Evolutionary conservation across 1,140 invertebrate species (phyloP).

Genomic region (Coelopa frigida): DNA sequence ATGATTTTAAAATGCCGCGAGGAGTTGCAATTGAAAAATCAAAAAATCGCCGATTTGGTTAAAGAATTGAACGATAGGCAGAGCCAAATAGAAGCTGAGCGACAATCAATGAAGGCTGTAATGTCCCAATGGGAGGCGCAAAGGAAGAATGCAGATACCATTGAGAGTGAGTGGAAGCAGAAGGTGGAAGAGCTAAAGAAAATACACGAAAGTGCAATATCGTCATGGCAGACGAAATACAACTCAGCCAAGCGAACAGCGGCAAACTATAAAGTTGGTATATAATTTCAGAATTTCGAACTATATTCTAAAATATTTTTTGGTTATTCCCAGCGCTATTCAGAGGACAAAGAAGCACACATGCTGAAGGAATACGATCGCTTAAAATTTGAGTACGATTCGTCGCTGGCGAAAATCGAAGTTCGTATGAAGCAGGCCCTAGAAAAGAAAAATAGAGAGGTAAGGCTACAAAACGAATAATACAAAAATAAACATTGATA

Average conservation of each 20-base stretch:
- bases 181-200: conserved; percentile 24
- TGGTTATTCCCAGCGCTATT: conserved; percentile 19
- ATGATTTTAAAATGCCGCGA: conserved; percentile 24
- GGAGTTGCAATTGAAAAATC: conserved; percentile 28
- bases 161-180: conserved; percentile 28
- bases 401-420: conserved; percentile 33
- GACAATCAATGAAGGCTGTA: conserved; percentile 36
- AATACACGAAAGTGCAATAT: conserved; percentile 30
- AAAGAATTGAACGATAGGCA: conserved; percentile 32
- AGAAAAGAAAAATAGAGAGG: conserved; percentile 23
- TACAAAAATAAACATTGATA: background rate
- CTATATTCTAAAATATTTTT: background rate
- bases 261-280: conserved; percentile 49
- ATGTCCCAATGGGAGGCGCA: conserved; percentile 41
- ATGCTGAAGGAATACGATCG: conserved; percentile 38
- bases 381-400: conserved; percentile 34
- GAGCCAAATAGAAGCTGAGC: conserved; percentile 33
- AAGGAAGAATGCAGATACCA: conserved; percentile 22
- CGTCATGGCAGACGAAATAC: conserved; percentile 49
- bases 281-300: background rate
- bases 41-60: conserved; percentile 21
- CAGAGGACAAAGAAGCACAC: conserved; percentile 40
- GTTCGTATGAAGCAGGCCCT: conserved; percentile 25
- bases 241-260: conserved; percentile 51
- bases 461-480: background rate